These are phyloP conservation scores for Oncorhynchus keta DNA, from an alignment of 2,113 vertebrate species.

Conservation along the genomic window DNA sequence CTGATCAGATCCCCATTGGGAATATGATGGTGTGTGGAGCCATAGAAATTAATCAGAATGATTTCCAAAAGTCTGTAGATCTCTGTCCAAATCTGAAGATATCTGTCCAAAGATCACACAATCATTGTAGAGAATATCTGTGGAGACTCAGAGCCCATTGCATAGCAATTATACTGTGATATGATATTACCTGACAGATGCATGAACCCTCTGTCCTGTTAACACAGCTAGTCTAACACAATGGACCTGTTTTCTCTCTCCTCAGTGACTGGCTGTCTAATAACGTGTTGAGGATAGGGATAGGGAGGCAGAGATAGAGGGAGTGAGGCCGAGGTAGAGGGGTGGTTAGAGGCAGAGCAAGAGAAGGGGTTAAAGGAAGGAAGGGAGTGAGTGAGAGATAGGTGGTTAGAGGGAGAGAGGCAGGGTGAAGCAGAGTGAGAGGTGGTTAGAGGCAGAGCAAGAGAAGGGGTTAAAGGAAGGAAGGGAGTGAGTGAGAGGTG, in stretches of 20 bases:
- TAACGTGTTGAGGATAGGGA: slow-evolving; percentile 21
- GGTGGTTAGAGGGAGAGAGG: not conserved
- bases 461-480: too few species aligned
- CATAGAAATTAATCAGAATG: slow-evolving; percentile 31
- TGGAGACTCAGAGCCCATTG: slow-evolving; percentile 33
- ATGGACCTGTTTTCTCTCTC: slow-evolving; percentile 24
- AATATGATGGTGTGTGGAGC: slow-evolving; percentile 23
- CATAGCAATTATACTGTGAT: slow-evolving; percentile 42
- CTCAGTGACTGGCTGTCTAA: slow-evolving; percentile 2
- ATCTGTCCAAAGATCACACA: not conserved
- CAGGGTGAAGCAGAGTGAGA: not conserved
- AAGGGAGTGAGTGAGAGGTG: not conserved
- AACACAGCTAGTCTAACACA: slow-evolving; percentile 34
- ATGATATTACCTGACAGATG: slow-evolving; percentile 48
- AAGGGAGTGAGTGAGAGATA: too few species aligned
- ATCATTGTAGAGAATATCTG: slow-evolving; percentile 42
- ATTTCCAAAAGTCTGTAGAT: slow-evolving; percentile 11
- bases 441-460: not conserved
- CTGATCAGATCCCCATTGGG: slow-evolving; percentile 16
- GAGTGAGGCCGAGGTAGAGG: too few species aligned
- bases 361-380: not conserved
- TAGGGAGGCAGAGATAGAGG: not conserved
- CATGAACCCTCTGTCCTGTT: slow-evolving; percentile 22
- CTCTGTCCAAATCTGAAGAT: too few species aligned
- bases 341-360: too few species aligned